phyloP scores from a whole-genome alignment of 1,140 invertebrate genomes.

The Pseudomyrmex gracilis region DNA sequence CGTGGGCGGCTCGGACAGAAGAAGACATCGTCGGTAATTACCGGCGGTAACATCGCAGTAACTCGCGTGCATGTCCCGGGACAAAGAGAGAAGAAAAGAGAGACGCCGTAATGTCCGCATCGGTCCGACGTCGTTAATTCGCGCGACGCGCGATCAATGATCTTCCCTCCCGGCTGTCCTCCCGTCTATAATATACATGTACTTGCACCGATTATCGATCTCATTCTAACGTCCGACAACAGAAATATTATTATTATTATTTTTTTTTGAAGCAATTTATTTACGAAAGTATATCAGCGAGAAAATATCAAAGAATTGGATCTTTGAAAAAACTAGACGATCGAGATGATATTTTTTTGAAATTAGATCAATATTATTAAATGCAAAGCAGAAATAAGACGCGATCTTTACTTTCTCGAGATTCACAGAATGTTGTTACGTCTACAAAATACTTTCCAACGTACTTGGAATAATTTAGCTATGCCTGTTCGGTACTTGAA shows the following conservation, averaged over 20 bases:
- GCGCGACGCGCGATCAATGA: conserved; percentile 56
- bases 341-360: background rate
- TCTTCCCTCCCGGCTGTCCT: conserved; percentile 14
- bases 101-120: conserved; percentile 16
- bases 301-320: too few species aligned
- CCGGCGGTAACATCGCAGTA: conserved; percentile 26
- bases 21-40: conserved; percentile 52
- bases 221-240: conserved; percentile 11
- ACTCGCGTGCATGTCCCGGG: conserved; percentile 30
- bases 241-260: background rate
- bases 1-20: conserved; percentile 22
- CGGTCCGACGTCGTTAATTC: conserved; percentile 47
- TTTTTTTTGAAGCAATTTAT: background rate
- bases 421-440: conserved; percentile 4
- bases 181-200: background rate
- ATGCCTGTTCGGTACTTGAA: conserved; percentile 24
- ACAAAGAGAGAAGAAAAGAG: conserved; percentile 31
- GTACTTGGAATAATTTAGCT: conserved; percentile 44
- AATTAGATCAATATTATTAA: background rate
- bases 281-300: background rate
- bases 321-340: background rate
- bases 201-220: conserved; percentile 1
- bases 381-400: too few species aligned
- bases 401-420: background rate
- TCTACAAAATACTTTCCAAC: conserved; percentile 40